Percentiles rank a stretch among this genome's conserved stretches.
Conservation (phyloP, 2,113 vertebrate genomes). For the Ciconia maguari region DNA sequence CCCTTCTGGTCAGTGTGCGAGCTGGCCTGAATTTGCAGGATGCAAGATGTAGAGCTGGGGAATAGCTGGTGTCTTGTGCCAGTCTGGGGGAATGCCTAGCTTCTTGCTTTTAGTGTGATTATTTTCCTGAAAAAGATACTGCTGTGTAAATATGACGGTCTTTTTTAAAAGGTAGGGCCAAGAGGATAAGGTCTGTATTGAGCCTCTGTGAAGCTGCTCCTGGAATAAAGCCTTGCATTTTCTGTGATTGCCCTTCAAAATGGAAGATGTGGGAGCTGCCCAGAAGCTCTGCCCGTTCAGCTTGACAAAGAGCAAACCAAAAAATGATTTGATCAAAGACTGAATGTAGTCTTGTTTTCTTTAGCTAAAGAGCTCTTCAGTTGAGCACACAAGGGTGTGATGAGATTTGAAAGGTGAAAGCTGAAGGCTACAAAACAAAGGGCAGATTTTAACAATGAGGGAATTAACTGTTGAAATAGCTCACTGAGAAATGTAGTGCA, state of each 20-base stretch:
- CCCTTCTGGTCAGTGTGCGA: not conserved
- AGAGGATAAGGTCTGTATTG: not conserved
- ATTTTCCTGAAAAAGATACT: not conserved
- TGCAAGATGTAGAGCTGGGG: not conserved
- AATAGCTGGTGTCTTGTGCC: not conserved
- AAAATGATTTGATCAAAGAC: constrained; percentile 1
- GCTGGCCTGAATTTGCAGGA: not conserved
- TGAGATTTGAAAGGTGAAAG: not conserved
- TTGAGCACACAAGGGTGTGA: fast-evolving
- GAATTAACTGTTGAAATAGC: not conserved
- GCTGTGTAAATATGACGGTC: not conserved
- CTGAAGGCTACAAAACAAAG: constrained; percentile 1
- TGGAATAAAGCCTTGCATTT: not conserved
- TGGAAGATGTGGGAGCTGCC: not conserved
- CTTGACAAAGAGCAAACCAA: not conserved
- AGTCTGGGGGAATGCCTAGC: not conserved
- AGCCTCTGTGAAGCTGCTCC: not conserved
- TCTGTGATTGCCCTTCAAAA: not conserved
- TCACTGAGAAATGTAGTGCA: not conserved
- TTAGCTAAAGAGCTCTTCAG: constrained; percentile 9
- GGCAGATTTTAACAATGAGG: not conserved
- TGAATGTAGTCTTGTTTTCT: not conserved
- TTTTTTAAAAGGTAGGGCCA: not conserved
- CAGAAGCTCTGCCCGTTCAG: not conserved
- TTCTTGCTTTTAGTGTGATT: not conserved